Conservation (phyloP, 2,113 vertebrate genomes). For the Lasiurus cinereus region DNA sequence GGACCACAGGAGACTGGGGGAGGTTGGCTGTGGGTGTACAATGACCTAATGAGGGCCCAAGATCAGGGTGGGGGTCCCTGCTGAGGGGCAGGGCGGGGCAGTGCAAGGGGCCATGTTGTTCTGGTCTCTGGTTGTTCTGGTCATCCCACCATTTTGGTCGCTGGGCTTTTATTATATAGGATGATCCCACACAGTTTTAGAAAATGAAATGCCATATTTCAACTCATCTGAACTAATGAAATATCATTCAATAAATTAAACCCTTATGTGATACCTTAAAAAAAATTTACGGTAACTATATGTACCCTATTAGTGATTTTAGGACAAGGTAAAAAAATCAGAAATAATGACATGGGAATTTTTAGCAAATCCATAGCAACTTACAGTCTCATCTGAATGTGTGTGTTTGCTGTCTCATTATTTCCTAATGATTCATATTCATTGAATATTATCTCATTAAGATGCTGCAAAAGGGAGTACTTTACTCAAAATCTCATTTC, state of each 20-base stretch:
- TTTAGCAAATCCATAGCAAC: slow-evolving; percentile 43
- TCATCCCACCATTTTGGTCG: too few species aligned
- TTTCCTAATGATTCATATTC: slow-evolving; percentile 66
- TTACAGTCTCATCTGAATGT: neutral
- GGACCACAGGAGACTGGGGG: too few species aligned
- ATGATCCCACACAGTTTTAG: slow-evolving; percentile 54
- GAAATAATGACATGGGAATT: slow-evolving; percentile 57
- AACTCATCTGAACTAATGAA: slow-evolving; percentile 74
- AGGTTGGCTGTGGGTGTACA: too few species aligned
- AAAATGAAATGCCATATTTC: slow-evolving; percentile 81
- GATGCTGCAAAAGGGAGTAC: slow-evolving; percentile 49
- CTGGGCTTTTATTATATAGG: too few species aligned
- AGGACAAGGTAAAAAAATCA: slow-evolving; percentile 53
- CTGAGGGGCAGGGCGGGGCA: accelerated
- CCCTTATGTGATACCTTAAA: neutral
- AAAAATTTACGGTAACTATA: slow-evolving; percentile 52
- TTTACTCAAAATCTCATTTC: slow-evolving; percentile 61
- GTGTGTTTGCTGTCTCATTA: slow-evolving; percentile 49
- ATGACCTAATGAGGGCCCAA: too few species aligned
- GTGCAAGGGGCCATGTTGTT: too few species aligned
- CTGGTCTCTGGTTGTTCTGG: too few species aligned
- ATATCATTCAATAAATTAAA: slow-evolving; percentile 82
- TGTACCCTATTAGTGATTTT: slow-evolving; percentile 61
- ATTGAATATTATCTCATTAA: slow-evolving; percentile 71
- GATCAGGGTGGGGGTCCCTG: too few species aligned